Evolutionary conservation across 30 jellyfish, hydroid and myxozoan species (phyloP), one percentile per base, ranked within the genome.

Genomic region (Hydractinia echinata): DNA sequence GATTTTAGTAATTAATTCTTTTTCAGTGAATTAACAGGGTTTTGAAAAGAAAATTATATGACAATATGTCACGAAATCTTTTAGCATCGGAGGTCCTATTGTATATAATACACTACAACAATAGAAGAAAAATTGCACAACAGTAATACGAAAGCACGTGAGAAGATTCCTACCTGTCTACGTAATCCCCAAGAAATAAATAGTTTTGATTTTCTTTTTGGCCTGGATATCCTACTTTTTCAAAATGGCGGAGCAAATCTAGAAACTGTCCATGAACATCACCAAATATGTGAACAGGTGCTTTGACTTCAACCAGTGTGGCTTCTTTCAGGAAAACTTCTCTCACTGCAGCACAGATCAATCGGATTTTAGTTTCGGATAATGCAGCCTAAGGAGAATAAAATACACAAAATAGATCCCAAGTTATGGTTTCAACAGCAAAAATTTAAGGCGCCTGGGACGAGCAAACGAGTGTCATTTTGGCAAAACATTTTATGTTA

Each of bases 221-320:
- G 13, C 86, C 95, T 5, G 98, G 98, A 56, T 83, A 85, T 10
- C 98, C 98, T 56, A 89, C 85, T 51, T 77, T 78, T 8, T 87
- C 96, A 56, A 92, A 92, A 76, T 92, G 98, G 10, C 98, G 80
- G 51, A 92, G 84, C 10, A 92, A 90, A 68, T 92, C 98, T 0
- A 61, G 89, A 76, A 83, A 92, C 76, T 92, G 98, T 50, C 98
- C 98, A 77, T 92, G 98, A 16, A 92, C 87, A 70, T 92, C 98
- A 10, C 98, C 98, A 76, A 90, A 92, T n/a, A 92, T 92, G 83
- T 92, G 89, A 6, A 92, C 85, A 16, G 98, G 98, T 49, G 98
- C 87, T 51, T 56, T 74, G 53, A 92, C 95, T 58, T 87, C 96
- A 10, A 87, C 76, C 52, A 92, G 94, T n/a, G 86, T 92, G 77